Evolutionary conservation across 1,140 invertebrate species (phyloP).

Genomic region (Pachypeltis micranthus): DNA sequence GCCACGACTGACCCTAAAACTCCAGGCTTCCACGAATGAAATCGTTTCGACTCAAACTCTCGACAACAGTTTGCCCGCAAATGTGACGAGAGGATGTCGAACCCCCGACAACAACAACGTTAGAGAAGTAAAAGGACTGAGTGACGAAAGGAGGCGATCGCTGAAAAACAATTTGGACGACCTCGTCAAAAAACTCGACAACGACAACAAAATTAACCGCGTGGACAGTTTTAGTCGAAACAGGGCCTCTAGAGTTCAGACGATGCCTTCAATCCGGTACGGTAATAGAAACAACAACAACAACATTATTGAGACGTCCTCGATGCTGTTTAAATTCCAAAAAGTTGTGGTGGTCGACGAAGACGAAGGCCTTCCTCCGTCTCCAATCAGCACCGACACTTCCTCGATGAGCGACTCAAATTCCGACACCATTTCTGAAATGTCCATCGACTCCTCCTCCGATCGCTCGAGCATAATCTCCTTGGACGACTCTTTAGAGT

Average conservation of each 20-base stretch:
- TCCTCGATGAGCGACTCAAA: slow-evolving; percentile 40
- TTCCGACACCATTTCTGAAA: slow-evolving; percentile 43
- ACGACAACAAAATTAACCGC: slow-evolving; percentile 10
- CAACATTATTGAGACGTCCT: slow-evolving; percentile 15
- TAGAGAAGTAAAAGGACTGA: slow-evolving; percentile 30
- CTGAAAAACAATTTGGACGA: slow-evolving; percentile 26
- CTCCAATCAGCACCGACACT: slow-evolving; percentile 25
- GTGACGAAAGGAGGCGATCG: slow-evolving; percentile 36
- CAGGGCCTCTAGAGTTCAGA: slow-evolving; percentile 38
- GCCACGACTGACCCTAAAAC: neutral
- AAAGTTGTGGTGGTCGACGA: slow-evolving; percentile 40
- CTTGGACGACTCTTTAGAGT: slow-evolving; percentile 41
- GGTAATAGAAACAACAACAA: slow-evolving; percentile 14
- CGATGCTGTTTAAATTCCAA: slow-evolving; percentile 38
- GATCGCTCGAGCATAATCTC: slow-evolving; percentile 44
- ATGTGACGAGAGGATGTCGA: neutral
- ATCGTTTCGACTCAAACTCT: slow-evolving; percentile 38
- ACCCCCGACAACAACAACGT: slow-evolving; percentile 16
- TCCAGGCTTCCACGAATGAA: slow-evolving; percentile 36
- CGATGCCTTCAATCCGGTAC: slow-evolving; percentile 37
- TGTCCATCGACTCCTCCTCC: slow-evolving; percentile 44
- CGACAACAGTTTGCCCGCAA: slow-evolving; percentile 13
- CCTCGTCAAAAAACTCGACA: slow-evolving; percentile 10
- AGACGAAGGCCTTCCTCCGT: slow-evolving; percentile 15
- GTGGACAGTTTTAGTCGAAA: slow-evolving; percentile 27